Evolutionary conservation across 2,113 vertebrate species (phyloP), one percentile per base, ranked within the genome.

Genomic region (Nothoprocta perdicaria): DNA sequence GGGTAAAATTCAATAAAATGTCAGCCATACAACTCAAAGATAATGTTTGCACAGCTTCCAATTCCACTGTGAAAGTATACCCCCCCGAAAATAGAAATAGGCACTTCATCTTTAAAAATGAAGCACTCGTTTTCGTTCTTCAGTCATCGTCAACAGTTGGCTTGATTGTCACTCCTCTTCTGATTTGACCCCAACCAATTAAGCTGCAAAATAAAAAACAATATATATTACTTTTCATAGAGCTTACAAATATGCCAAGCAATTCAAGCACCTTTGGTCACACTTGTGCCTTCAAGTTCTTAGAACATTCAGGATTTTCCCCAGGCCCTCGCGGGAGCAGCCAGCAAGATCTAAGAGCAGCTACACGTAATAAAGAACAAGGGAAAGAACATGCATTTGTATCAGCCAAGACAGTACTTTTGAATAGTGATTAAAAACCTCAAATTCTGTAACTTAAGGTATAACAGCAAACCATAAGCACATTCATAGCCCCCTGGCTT

Each of bases 181-280:
- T 98, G 97, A 99, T 99, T 95, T 99, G 99, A 74, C 99, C 99
- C 99, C 99, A 99, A 77, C 99, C 99, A 97, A 99, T 99, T 96
- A 99, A 98, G 97, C 99, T 99, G 96, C 41, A 88, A 97, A 95
- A 89, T 80, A 29, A 96, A 91, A 94, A 95, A 11, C 29, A 29
- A 26, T 22, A 69, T 71, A 0, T 35, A 19, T 91, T 84, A 92
- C 18, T 86, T 88, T 57, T 43, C 73, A 41, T 6, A 87, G 31
- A 15, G 83, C 29, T 62, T 41, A 84, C n/a, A 92, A 95, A 80
- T 23, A 87, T 3, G 18, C 38, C 26, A 19, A 71, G 7, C 46
- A 91, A 85, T 62, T 60, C 60, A 80, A 55, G 15, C 46, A 41
- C 19, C 27, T 88, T 35, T 52, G 86, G 16, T 62, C 16, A 5